Evolutionary conservation across 2,113 vertebrate species (phyloP).

Genomic region (Ginglymostoma cirratum): DNA sequence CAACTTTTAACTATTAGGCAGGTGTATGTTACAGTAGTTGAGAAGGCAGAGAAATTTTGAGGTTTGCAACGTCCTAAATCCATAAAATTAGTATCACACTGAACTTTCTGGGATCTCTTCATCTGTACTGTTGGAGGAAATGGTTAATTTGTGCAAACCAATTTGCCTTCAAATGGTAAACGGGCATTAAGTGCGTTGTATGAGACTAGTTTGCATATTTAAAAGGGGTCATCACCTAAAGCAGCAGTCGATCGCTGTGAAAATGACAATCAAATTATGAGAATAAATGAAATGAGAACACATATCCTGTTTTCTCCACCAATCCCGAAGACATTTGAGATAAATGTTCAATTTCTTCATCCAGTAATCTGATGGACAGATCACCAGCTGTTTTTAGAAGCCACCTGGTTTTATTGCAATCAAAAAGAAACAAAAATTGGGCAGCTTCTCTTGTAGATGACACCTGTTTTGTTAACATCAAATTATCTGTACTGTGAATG

Average conservation of each 20-base stretch:
- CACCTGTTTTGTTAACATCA: background rate
- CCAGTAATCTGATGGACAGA: background rate
- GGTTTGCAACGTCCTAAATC: background rate
- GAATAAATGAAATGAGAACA: background rate
- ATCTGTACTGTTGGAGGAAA: background rate
- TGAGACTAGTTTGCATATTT: background rate
- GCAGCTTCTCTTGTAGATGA: background rate
- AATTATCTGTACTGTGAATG: background rate
- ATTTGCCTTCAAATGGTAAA: background rate
- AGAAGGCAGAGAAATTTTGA: background rate
- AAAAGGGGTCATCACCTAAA: background rate
- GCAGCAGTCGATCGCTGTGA: background rate
- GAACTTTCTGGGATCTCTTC: background rate
- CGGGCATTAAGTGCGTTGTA: background rate
- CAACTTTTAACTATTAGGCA: background rate
- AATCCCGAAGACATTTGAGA: background rate
- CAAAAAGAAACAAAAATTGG: background rate
- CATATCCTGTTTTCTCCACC: background rate
- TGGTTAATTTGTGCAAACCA: background rate
- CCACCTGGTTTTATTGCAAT: background rate
- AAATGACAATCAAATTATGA: background rate
- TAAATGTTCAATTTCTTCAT: background rate
- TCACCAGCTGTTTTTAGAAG: background rate
- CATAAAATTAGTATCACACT: background rate
- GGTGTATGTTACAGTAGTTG: background rate